Evolutionary conservation across 2,797 vertebrate species (phyloP).

Genomic region (Sebastes steindachneri): DNA sequence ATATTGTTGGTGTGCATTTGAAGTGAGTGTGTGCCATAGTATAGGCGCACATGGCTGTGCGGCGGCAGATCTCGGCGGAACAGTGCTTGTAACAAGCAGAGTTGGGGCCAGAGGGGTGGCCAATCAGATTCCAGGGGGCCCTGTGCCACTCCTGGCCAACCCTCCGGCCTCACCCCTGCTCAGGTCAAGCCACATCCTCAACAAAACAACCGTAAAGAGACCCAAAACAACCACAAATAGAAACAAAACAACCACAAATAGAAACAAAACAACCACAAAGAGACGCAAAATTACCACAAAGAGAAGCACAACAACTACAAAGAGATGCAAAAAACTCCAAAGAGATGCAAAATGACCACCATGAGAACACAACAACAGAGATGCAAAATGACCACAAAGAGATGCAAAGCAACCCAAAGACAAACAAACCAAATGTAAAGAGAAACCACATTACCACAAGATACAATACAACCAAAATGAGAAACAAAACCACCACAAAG

Average conservation of each 20-base stretch:
- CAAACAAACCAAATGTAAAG: too few species aligned
- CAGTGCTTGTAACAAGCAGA: constrained; percentile 6
- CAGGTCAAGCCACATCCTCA: too few species aligned
- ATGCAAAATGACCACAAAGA: background rate
- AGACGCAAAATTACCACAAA: background rate
- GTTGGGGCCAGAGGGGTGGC: background rate
- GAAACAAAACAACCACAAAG: background rate
- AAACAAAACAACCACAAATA: background rate
- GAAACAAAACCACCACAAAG: too few species aligned
- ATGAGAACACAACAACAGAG: too few species aligned
- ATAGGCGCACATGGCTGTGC: background rate
- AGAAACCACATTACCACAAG: too few species aligned
- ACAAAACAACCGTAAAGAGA: background rate
- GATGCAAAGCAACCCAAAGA: too few species aligned
- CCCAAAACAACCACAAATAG: too few species aligned
- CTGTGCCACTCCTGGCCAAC: too few species aligned
- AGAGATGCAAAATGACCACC: background rate
- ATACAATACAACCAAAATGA: too few species aligned
- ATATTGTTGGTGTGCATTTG: constrained; percentile 20
- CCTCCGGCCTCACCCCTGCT: too few species aligned
- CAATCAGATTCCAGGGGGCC: too few species aligned
- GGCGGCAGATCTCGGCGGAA: background rate
- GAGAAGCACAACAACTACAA: background rate
- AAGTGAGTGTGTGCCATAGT: background rate
- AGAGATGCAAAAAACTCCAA: too few species aligned